phyloP scores from a whole-genome alignment of 1,140 invertebrate species.

The Stegodyphus dumicola region DNA sequence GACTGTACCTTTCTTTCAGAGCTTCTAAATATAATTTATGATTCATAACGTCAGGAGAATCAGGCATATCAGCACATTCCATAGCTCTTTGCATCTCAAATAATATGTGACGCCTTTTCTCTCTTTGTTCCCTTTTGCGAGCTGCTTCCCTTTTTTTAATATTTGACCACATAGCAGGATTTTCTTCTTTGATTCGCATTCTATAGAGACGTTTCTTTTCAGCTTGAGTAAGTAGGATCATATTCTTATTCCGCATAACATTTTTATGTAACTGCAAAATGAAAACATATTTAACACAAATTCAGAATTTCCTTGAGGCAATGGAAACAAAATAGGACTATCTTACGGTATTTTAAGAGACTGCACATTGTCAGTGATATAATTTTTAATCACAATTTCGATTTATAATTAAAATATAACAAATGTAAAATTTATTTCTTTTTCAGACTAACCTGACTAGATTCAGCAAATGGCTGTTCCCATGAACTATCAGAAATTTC shows the following conservation, averaged over 20 bases:
- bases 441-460: slow-evolving; percentile 19
- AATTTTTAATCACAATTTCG: not conserved
- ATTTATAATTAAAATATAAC: not conserved
- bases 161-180: slow-evolving; percentile 26
- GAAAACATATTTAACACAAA: too few species aligned
- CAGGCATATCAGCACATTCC: not conserved
- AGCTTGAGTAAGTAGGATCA: slow-evolving; percentile 21
- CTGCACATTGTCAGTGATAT: not conserved
- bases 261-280: not conserved
- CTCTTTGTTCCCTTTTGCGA: slow-evolving; percentile 21
- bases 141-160: slow-evolving; percentile 37
- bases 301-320: too few species aligned
- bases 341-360: not conserved
- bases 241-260: not conserved
- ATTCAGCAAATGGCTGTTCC: not conserved
- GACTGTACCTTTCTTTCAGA: slow-evolving; percentile 33
- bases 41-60: slow-evolving; percentile 16
- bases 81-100: slow-evolving; percentile 32
- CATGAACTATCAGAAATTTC: slow-evolving; percentile 5
- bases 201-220: slow-evolving; percentile 33
- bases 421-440: not conserved
- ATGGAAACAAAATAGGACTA: too few species aligned
- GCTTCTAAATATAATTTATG: slow-evolving; percentile 37
- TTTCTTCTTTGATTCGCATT: slow-evolving; percentile 32
- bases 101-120: slow-evolving; percentile 9